Base-by-base conservation (phyloP, 2,888 invertebrate genomes). In the Parapristionchus giblindavisi region DNA sequence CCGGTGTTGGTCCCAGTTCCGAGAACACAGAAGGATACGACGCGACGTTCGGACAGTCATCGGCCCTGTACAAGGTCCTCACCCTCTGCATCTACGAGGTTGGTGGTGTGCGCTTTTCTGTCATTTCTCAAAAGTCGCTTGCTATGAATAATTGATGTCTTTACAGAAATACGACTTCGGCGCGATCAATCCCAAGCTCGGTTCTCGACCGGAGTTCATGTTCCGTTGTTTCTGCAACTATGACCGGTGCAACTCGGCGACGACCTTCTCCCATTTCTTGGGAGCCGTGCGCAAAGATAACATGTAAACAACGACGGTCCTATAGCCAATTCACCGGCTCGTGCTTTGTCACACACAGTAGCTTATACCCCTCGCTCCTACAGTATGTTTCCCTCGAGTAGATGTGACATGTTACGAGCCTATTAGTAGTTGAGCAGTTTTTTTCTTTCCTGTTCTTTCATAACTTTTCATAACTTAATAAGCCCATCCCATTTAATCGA, bases 171-270 rank as follows among this genome's bases (percentile, higher is more conserved):
- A 81, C 77, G 81, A 82, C 75, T 78, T 80, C 77, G 77, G 80
- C 38, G 66, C 32, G 48, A 70, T 72, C 51, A 48, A 29, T 40
- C 71, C 38, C 56, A 78, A 76, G 54, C 79, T 76, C 77, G 77
- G 71, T n/a, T 63, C 76, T 40, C 68, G 43, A 36, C 78, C 77
- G 32, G 83, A 83, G 68, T 81, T 79, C 77, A 54, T 82, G 66
- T 80, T 84, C 77, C 81, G 85, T 1, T 85, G 85, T 74, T 78
- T 84, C 52, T 85, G 85, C 80, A 84, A 84, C 70, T 79, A 80
- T 71, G 83, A 84, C 77, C 73, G 79, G 65, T 83, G 83, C 78
- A 83, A 83, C 52, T 2, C 68, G 32, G 74, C 77, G n/a, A 74
- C 74, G 43, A 74, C 76, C 27, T 78, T 78, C 75, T 56, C 75